Evolutionary conservation across 2,888 invertebrate genomes (phyloP), one percentile per base, ranked within the genome.

Genomic region (Calameuta idolon): DNA sequence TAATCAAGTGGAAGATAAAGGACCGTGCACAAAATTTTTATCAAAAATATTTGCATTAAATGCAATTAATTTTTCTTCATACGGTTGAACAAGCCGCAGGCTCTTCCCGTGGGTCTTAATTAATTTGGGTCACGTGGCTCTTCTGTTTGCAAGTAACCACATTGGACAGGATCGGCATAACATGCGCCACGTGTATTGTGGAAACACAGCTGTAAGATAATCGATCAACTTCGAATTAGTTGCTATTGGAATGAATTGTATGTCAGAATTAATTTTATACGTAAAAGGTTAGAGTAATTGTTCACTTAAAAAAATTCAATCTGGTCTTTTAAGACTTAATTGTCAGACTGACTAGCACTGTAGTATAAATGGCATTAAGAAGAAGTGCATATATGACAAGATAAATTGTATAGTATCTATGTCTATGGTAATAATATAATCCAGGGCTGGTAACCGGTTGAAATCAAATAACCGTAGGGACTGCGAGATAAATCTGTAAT

Each of bases 71-170:
- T 55, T 55, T 55, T 23, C 55, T 55, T 55, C 55, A 0, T 55
- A 55, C 23, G 55, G 9, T 23, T 9, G 23, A 55, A 55, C 9
- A 23, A 55, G 23, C 23, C 55, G 55, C 55, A 4, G 11, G 69
- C 69, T 12, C 31, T 76, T 68, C 34, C 73, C 74, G 73, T 73
- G 69, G 31, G 76, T 69, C 75, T 74, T 76, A 80, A 85, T 84
- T 82, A 82, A 83, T 77, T 80, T 73, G 75, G 33, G 83, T 77
- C 85, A 84, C 85, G 85, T 84, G 85, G 76, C 83, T 33, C 69
- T 35, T 73, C 74, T 55, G 75, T 73, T 73, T 69, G 74, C 55
- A 31, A 31, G 75, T 74, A 73, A 69, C 74, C 69, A 37, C 73
- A 31, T 12, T 69, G 69, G 40, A 69, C 40, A 73, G 35, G 73